Base-by-base conservation (phyloP, 1,140 invertebrate species). In the Cecropterus lyciades region DNA sequence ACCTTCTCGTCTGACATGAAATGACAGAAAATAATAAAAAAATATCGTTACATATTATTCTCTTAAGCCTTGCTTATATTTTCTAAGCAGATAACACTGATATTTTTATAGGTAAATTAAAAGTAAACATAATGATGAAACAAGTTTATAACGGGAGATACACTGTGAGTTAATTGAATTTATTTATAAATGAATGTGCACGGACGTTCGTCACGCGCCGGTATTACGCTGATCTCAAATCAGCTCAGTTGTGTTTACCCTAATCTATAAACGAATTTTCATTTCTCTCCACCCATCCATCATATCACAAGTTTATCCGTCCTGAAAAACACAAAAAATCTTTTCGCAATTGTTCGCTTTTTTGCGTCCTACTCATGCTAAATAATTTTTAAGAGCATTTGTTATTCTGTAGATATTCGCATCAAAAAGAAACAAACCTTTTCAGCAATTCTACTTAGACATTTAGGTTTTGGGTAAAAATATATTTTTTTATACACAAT, bases 401-500 rank as follows among this genome's bases (percentile, higher is more conserved):
- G 40, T 48, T 20, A 48, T 48, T 48, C 15, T 20, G n/a, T n/a
- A n/a, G n/a, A n/a, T n/a, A n/a, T n/a, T n/a, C n/a, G n/a, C 30
- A 5, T 62, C 0, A 62, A 49, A 40, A 49, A 40, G 49, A 52
- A 52, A 27, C 45, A 30, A 64, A 64, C 14, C 33, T 17, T 64
- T 64, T 62, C 13, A n/a, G 49, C 46, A 40, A 63, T 37, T 64
- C 14, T 9, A 0, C 48, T 30, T 64, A 64, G 40, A 65, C 27
- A 42, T 57, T 72, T 63, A 73, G 68, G 71, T 75, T 74, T 75
- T 76, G 67, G 60, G 57, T 69, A n/a, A n/a, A 72, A 69, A 77
- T 72, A 77, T 75, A 52, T 66, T 66, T 66, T 73, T 77, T 74
- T 71, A 59, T 63, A 73, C 66, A 67, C 72, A 77, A 80, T 3